Base-by-base conservation (phyloP, 2,797 vertebrate genomes). In the Nyctibius grandis region DNA sequence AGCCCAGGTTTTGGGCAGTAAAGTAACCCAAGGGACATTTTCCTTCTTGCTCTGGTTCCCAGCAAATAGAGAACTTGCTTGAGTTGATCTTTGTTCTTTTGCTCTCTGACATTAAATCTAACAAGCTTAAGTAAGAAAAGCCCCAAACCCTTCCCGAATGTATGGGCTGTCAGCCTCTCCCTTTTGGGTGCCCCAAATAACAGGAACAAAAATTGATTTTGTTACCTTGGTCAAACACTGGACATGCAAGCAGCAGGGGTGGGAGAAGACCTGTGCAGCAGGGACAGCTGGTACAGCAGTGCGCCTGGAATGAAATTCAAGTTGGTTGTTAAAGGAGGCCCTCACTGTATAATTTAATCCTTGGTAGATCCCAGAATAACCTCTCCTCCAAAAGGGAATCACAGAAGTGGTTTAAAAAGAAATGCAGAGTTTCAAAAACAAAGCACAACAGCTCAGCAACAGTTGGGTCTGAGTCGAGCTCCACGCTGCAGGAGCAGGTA, bases 401-500 rank as follows among this genome's bases (percentile, higher is more conserved):
- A 21, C 22, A 72, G 23, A 69, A 78, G 67, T 22, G 4, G 12
- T 23, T 76, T 69, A 29, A 45, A 90, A 89, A 77, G 22, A 59
- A 73, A 18, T 3, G 4, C 13, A 40, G 54, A 17, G 9, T 53
- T 85, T 76, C 18, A 70, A 56, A 74, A 88, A 44, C 42, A 77
- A 80, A 50, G 60, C 44, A 33, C 21, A 38, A 40, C 36, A 85
- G 53, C 33, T 56, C 29, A 48, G 40, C 67, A 65, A 31, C 47
- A 73, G 22, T 36, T 76, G 38, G 36, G 17, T 68, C 29, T 20
- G 21, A 53, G 60, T 34, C 0, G 15, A 77, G 34, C 31, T 70
- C 48, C 34, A 5, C 0, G 0, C 48, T 42, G 31, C 31, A 1
- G 1, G 33, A 79, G 44, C 0, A 0, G 13, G 31, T 11, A 0